Conservation (phyloP, 2,797 vertebrate species). For the Squalus acanthias region DNA sequence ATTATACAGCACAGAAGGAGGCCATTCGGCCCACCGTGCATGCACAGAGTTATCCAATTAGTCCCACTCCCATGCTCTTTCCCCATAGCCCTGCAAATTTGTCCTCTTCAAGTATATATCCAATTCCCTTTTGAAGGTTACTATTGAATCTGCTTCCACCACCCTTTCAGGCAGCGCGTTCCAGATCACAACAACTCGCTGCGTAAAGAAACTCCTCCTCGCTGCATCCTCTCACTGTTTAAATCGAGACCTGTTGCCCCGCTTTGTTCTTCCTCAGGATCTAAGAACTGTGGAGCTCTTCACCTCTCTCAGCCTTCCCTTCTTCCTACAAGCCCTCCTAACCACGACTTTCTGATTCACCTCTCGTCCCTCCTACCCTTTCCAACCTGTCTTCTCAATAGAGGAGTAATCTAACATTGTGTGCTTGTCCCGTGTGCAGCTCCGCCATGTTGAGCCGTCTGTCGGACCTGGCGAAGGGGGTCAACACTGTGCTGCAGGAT, state of each 20-base stretch:
- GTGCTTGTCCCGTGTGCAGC: slow-evolving; percentile 45
- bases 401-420: neutral
- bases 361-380: neutral
- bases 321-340: neutral
- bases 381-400: neutral
- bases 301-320: neutral
- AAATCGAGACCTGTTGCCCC: neutral
- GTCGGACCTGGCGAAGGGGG: slow-evolving; percentile 66
- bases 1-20: neutral
- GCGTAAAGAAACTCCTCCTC: neutral
- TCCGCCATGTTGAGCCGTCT: slow-evolving; percentile 78
- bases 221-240: neutral
- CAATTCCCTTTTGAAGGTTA: too few relatives aligned
- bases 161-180: too few relatives aligned
- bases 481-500: slow-evolving; percentile 77
- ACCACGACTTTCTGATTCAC: neutral
- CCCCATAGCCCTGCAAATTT: too few relatives aligned
- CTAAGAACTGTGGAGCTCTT: neutral
- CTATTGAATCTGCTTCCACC: too few relatives aligned
- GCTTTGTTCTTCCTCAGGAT: neutral
- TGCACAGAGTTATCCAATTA: too few relatives aligned
- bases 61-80: too few relatives aligned
- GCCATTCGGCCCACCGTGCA: neutral
- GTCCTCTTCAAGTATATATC: too few relatives aligned
- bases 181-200: too few relatives aligned